Evolutionary conservation across 2,888 invertebrate genomes (phyloP), one percentile per base, ranked within the genome.

Genomic region (Drosophila nr. fundita): DNA sequence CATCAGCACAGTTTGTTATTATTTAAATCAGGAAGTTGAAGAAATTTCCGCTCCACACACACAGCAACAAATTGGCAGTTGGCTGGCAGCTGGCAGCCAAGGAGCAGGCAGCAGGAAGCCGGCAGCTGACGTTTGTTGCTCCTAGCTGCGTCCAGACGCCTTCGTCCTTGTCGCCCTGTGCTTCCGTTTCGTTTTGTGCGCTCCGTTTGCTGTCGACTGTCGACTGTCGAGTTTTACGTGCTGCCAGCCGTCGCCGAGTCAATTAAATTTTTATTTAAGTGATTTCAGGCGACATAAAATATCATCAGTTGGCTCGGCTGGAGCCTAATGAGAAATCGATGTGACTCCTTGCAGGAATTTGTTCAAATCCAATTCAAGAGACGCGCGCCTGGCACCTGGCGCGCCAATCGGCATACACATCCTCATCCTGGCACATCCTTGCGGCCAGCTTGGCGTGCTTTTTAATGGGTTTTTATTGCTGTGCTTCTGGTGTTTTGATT

Each of bases 21-120:
- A 85, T 91, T 90, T 90, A 86, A 91, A 91, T 87, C 91, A 91
- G 91, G 91, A 92, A 92, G 91, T 90, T 82, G 82, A 86, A 83
- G 82, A 90, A 90, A 92, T 91, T 91, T 91, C 91, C 92, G 87
- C 76, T 82, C 69, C 66, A 71, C 77, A 55, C 55, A 27, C 54
- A 87, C 85, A 77, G 78, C 90, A 88, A 86, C 88, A 90, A 85
- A 89, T 91, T 90, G 89, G 82, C 75, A 80, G 70, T 49, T 60
- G 69, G 63, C 67, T 40, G 62, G n/a, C 49, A 34, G 55, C 65
- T 48, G 36, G 30, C 54, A 38, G 36, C 8, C 57, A 57, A n/a
- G 45, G 15, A 34, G 45, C 74, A 54, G 52, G 52, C 50, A 45
- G 36, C 45, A 57, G 15, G 36, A 61, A 45, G 30, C 29, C 30